Conservation (phyloP, 1,140 invertebrate species). For the Cryptotermes secundus region DNA sequence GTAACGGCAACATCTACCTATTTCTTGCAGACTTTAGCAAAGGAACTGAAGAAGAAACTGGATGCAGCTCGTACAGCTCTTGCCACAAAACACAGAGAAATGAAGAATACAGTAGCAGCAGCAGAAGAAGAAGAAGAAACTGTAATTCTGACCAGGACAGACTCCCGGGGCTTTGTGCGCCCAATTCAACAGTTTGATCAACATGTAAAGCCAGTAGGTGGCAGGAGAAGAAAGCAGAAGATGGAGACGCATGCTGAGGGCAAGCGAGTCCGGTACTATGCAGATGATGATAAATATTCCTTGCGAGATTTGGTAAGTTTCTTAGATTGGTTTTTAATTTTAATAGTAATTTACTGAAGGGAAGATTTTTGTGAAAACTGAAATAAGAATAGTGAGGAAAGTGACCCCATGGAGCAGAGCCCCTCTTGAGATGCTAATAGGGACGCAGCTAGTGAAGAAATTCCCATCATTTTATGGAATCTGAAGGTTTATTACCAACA, state of each 20-base stretch:
- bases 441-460: too few relatives aligned
- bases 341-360: slow-evolving; percentile 15
- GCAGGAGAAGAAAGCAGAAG: slow-evolving; percentile 53
- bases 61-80: slow-evolving; percentile 64
- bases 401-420: too few relatives aligned
- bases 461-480: too few relatives aligned
- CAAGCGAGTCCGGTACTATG: slow-evolving; percentile 79
- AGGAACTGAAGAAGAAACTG: slow-evolving; percentile 72
- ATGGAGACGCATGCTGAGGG: slow-evolving; percentile 72
- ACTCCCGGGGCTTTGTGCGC: slow-evolving; percentile 57
- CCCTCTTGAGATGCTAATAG: too few relatives aligned
- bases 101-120: slow-evolving; percentile 36
- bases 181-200: not conserved
- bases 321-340: not conserved
- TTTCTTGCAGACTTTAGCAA: slow-evolving; percentile 56
- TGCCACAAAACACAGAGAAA: slow-evolving; percentile 44
- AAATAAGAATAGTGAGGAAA: too few relatives aligned
- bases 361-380: slow-evolving; percentile 22
- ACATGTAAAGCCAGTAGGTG: slow-evolving; percentile 43
- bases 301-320: slow-evolving; percentile 78
- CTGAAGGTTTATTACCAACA: too few relatives aligned
- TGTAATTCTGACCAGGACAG: slow-evolving; percentile 71
- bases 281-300: slow-evolving; percentile 87
- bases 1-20: not conserved
- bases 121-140: slow-evolving; percentile 51